Conservation (phyloP, 2,888 invertebrate species). For the Scrobipalpa costella region DNA sequence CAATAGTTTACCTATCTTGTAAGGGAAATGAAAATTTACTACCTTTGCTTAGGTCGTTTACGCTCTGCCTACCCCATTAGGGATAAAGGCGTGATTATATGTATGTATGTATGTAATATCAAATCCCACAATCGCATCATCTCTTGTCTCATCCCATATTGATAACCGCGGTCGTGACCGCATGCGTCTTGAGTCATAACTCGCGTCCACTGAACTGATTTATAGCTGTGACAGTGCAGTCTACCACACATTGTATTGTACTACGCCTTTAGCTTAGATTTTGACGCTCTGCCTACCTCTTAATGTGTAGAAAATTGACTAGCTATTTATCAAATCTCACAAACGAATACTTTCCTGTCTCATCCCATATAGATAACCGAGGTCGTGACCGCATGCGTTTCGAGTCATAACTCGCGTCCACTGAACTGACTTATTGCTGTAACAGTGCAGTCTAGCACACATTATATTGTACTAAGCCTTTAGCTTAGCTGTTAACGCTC, state of each 20-base stretch:
- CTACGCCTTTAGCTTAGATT: too few species aligned
- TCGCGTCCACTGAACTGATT: conserved; percentile 46
- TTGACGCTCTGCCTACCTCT: too few species aligned
- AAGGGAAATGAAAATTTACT: too few species aligned
- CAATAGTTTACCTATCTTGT: too few species aligned
- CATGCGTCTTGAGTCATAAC: conserved; percentile 54
- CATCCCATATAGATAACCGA: conserved; percentile 25
- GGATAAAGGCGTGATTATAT: background rate
- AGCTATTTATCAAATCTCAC: too few species aligned
- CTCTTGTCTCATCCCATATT: conserved; percentile 30
- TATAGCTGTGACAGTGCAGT: conserved; percentile 34
- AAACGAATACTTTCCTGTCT: conserved; percentile 25
- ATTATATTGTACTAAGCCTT: too few species aligned
- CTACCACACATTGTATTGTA: too few species aligned
- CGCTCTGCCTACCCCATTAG: too few species aligned
- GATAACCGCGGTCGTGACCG: conserved; percentile 48
- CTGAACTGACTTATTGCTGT: conserved; percentile 43
- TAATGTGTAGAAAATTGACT: too few species aligned
- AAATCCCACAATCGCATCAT: background rate
- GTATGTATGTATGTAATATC: too few species aligned
- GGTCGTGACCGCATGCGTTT: conserved; percentile 58
- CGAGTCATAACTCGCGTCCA: conserved; percentile 51
- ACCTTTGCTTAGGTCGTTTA: too few species aligned
- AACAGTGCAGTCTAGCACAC: conserved; percentile 26
- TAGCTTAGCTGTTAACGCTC: too few species aligned